Conservation (phyloP, 2,113 vertebrate genomes). For the Cynopterus brachyotis region DNA sequence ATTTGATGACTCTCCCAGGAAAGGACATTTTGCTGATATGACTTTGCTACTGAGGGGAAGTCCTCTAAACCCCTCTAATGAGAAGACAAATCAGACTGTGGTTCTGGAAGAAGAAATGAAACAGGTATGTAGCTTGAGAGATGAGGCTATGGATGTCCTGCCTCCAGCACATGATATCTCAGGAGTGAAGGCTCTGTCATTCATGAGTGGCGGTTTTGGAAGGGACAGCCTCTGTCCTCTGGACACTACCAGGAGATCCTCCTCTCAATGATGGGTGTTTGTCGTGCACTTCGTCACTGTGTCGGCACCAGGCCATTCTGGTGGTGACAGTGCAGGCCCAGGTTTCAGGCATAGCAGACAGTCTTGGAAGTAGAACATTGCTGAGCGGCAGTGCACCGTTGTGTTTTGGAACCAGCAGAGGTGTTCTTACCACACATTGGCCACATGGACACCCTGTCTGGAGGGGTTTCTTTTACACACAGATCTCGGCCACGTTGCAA, state of each 20-base stretch:
- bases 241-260: neutral
- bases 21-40: neutral
- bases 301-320: neutral
- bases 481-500: neutral
- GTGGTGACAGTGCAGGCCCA: neutral
- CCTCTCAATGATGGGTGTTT: neutral
- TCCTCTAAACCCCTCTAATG: neutral
- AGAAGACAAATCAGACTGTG: neutral
- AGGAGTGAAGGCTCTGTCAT: neutral
- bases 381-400: neutral
- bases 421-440: rapidly evolving
- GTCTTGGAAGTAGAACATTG: neutral
- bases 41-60: neutral
- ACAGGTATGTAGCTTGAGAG: neutral
- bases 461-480: neutral
- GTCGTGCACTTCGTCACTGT: neutral
- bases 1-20: neutral
- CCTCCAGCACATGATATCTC: rapidly evolving
- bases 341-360: neutral
- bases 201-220: neutral
- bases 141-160: neutral
- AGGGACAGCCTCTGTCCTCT: neutral
- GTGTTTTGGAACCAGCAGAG: neutral
- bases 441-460: rapidly evolving
- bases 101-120: neutral